phyloP scores from a whole-genome alignment of 2,113 vertebrate species.

The Serinus canaria region DNA sequence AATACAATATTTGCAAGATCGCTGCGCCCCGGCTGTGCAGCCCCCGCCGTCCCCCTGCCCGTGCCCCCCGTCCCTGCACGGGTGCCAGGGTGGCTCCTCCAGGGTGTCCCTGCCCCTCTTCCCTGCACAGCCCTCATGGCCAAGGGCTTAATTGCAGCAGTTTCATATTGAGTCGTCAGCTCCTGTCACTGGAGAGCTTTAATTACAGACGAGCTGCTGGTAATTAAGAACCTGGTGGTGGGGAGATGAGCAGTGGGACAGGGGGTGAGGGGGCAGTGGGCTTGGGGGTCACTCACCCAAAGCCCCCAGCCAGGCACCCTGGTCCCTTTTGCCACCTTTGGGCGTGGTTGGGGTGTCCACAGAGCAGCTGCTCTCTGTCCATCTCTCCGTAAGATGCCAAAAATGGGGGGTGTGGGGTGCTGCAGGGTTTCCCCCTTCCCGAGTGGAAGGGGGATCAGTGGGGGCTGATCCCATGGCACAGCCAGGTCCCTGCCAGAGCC shows the following conservation, averaged over 20 bases:
- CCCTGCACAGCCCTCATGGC: neutral
- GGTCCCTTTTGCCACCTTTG: neutral
- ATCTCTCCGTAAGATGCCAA: neutral
- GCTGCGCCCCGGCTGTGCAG: neutral
- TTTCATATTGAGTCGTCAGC: conserved; percentile 5
- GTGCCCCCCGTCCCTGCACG: neutral
- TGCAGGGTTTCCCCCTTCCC: neutral
- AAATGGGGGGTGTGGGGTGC: neutral
- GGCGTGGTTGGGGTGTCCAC: neutral
- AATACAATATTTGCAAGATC: conserved; percentile 54
- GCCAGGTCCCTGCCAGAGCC: fast-evolving
- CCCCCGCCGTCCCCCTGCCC: neutral
- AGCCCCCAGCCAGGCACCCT: fast-evolving
- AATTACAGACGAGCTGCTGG: neutral
- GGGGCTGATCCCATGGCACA: fast-evolving
- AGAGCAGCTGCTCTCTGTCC: neutral
- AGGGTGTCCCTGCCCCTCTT: neutral
- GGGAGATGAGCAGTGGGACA: neutral
- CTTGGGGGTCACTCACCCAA: neutral
- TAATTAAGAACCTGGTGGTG: neutral
- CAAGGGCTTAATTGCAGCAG: neutral
- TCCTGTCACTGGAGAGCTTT: conserved; percentile 5
- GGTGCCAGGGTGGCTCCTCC: fast-evolving
- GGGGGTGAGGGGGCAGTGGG: neutral
- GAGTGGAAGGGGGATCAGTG: fast-evolving